Percentiles rank a stretch among this genome's conserved stretches.
Evolutionary conservation across 2,888 invertebrate species (phyloP).

Genomic region (Melieria omissa): DNA sequence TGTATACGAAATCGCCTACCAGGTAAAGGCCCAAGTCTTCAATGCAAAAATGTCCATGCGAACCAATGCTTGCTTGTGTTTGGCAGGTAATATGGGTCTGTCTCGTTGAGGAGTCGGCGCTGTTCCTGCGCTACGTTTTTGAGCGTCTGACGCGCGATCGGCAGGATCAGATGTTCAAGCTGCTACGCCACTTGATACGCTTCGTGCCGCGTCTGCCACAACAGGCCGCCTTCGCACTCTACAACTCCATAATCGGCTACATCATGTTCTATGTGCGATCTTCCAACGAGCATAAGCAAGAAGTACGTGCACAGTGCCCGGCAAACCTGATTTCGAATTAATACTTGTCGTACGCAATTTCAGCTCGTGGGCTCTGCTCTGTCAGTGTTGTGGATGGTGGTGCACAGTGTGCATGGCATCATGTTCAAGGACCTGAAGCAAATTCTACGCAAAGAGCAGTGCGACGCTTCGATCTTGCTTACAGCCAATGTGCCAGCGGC

Average conservation of each 20-base stretch:
- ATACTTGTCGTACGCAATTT: not conserved
- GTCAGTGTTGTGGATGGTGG: constrained; percentile 97
- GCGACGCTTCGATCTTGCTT: constrained; percentile 95
- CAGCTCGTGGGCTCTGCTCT: constrained; percentile 90
- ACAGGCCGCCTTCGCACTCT: constrained; percentile 97
- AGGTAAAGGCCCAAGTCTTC: constrained; percentile 69
- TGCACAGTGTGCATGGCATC: constrained; percentile 98
- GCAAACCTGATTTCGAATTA: not conserved
- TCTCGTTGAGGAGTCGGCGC: constrained; percentile 95
- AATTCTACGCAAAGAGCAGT: constrained; percentile 97
- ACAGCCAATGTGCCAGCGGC: constrained; percentile 99
- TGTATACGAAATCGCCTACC: constrained; percentile 97
- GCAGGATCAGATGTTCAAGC: constrained; percentile 94
- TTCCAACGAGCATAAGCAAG: constrained; percentile 94
- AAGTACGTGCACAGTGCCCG: constrained; percentile 61
- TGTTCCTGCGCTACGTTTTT: constrained; percentile 94
- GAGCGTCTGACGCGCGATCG: constrained; percentile 94
- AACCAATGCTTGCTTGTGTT: not conserved
- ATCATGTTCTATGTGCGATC: constrained; percentile 99
- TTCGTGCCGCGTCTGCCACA: constrained; percentile 94
- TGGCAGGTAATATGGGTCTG: constrained; percentile 94
- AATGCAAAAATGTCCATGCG: constrained; percentile 43
- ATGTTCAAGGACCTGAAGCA: constrained; percentile 99
- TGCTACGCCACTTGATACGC: constrained; percentile 89
- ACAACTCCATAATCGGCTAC: constrained; percentile 99